Conservation (phyloP, 2,113 vertebrate species). For the Malaclemys terrapin region DNA sequence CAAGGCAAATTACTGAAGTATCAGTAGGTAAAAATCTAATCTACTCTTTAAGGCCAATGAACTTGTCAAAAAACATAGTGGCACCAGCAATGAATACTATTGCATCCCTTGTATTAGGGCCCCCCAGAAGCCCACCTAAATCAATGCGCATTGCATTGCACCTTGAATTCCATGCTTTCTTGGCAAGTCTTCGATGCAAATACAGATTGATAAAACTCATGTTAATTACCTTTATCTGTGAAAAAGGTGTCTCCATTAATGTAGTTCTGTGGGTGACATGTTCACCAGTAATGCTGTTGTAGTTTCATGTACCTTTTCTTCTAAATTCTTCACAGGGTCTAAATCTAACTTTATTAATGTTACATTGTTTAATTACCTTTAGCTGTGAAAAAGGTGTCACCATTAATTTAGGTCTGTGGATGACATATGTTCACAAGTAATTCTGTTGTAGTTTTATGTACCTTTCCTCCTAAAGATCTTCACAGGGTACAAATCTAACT, state of each 20-base stretch:
- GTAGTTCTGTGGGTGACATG: not conserved
- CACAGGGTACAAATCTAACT: not conserved
- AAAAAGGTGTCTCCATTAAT: not conserved
- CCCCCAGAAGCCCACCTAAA: not conserved
- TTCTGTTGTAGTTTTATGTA: not conserved
- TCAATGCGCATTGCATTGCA: not conserved
- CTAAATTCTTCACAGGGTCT: not conserved
- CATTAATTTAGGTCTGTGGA: not conserved
- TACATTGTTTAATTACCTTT: not conserved
- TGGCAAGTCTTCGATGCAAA: not conserved
- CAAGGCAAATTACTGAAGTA: not conserved
- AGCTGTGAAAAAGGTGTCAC: not conserved
- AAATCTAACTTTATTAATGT: not conserved
- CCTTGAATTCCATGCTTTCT: not conserved
- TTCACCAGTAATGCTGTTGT: not conserved
- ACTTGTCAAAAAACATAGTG: not conserved
- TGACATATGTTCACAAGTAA: not conserved
- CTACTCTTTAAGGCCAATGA: not conserved
- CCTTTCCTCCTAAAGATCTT: not conserved
- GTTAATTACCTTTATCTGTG: not conserved
- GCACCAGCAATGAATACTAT: not conserved
- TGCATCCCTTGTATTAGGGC: not conserved
- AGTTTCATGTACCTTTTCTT: not conserved
- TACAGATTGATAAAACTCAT: constrained; percentile 4
- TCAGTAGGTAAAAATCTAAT: not conserved